Conservation (phyloP, 2,888 invertebrate species). For the Enoplolaimus lenunculus region DNA sequence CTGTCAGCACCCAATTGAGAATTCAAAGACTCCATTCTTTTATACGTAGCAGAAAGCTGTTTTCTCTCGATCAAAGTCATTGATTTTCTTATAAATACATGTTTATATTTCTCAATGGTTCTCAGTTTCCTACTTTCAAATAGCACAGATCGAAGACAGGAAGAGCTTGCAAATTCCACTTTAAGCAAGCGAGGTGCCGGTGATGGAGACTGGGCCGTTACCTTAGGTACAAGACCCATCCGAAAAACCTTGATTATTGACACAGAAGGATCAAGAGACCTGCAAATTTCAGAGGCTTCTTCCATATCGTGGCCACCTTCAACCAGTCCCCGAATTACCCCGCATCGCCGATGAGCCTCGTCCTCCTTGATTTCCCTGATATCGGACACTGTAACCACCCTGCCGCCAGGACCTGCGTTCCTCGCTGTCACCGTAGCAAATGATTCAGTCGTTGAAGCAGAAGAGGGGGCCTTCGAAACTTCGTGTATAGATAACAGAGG, state of each 20-base stretch:
- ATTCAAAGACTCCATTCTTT: background rate
- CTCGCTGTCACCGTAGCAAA: background rate
- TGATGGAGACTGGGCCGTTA: background rate
- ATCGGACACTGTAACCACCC: background rate
- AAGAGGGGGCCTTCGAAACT: background rate
- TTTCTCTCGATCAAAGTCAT: background rate
- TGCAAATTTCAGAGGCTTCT: background rate
- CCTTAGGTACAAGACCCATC: background rate
- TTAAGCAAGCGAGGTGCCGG: background rate
- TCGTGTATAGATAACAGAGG: background rate
- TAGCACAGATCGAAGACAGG: background rate
- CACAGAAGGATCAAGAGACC: constrained; percentile 1
- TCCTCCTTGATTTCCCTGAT: constrained; percentile 4
- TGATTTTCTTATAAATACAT: background rate
- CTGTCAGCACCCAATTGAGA: no score
- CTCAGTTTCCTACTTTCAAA: background rate
- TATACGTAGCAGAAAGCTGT: background rate
- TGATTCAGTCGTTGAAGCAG: background rate
- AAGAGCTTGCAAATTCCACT: background rate
- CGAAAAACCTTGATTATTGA: background rate
- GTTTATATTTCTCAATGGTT: background rate
- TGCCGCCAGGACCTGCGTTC: background rate
- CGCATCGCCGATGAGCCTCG: background rate
- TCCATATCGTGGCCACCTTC: background rate
- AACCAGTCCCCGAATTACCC: background rate